Conservation (phyloP, 1,140 invertebrate species). For the Heliconius congener region DNA sequence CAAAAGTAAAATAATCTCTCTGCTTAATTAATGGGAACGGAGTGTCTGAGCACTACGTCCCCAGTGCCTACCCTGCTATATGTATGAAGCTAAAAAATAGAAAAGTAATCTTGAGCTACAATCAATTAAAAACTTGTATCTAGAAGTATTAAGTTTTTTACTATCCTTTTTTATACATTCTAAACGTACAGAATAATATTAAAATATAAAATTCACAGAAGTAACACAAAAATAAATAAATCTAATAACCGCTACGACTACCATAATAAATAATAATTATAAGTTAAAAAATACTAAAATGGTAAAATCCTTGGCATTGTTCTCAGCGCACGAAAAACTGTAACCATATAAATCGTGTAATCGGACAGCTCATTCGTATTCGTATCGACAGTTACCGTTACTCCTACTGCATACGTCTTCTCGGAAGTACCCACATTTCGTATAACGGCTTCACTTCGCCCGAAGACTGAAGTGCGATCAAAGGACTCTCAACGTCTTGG, state of each 20-base stretch:
- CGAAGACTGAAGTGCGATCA: slow-evolving; percentile 31
- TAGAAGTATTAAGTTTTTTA: neutral
- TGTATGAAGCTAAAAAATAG: no score
- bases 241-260: neutral
- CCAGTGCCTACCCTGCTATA: no score
- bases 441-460: slow-evolving; percentile 15
- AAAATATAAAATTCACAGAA: neutral
- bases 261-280: neutral
- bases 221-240: neutral
- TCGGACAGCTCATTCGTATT: slow-evolving; percentile 21
- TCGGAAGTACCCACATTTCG: slow-evolving; percentile 25
- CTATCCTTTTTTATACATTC: neutral
- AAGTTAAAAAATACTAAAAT: neutral
- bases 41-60: no score
- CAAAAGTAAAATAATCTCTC: no score
- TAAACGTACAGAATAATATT: no score
- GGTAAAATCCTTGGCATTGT: slow-evolving; percentile 15
- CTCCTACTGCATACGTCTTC: slow-evolving; percentile 32
- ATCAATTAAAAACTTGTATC: neutral
- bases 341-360: slow-evolving; percentile 12
- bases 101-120: no score
- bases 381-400: slow-evolving; percentile 25
- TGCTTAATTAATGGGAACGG: no score
- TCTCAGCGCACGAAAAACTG: slow-evolving; percentile 8
- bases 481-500: slow-evolving; percentile 32